Percentiles rank a stretch among this genome's conserved stretches.
Evolutionary conservation across 1,140 invertebrate genomes (phyloP).

Genomic region (Apis mellifera): Amel_HAv3.1 CM009936.2:14957501-14958000

Average conservation of each 20-base stretch:
- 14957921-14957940: not conserved
- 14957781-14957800: not conserved
- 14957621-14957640: not conserved
- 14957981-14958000: too few species aligned
- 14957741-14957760: too few species aligned
- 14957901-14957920: not conserved
- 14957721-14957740: too few species aligned
- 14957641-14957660: too few species aligned
- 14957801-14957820: not conserved
- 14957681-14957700: too few species aligned
- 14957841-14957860: not conserved
- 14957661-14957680: too few species aligned
- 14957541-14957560: not conserved
- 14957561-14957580: slow-evolving; percentile 8
- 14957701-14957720: too few species aligned
- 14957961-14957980: too few species aligned
- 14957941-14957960: not conserved
- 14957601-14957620: not conserved
- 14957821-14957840: not conserved
- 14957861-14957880: slow-evolving; percentile 5
- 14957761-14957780: not conserved
- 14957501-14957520: not conserved
- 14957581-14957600: slow-evolving; percentile 20
- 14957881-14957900: not conserved
- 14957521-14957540: not conserved